Conservation (phyloP, 2,888 invertebrate genomes). For the Yponomeuta sedellus region DNA sequence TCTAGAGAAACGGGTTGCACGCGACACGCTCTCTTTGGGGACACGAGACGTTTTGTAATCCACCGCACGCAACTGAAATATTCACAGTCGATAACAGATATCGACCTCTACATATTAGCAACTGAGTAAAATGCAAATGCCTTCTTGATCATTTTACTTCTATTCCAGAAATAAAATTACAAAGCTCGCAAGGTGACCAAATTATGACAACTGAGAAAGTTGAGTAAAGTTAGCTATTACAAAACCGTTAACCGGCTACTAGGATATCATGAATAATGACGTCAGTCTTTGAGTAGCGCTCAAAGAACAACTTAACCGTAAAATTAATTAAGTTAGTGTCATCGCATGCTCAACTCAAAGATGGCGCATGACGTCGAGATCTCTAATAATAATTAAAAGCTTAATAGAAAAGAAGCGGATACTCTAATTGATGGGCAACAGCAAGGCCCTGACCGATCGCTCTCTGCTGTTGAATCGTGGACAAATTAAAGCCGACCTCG, state of each 20-base stretch:
- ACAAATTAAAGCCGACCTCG: constrained; percentile 38
- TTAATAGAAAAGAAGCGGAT: constrained; percentile 68
- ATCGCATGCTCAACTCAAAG: constrained; percentile 54
- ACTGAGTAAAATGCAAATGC: neutral
- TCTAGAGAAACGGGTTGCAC: constrained; percentile 65
- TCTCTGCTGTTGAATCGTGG: constrained; percentile 32
- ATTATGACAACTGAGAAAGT: too few relatives aligned
- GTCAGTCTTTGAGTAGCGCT: neutral
- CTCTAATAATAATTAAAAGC: constrained; percentile 54
- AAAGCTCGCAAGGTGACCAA: too few relatives aligned
- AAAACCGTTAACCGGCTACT: too few relatives aligned
- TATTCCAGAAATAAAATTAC: too few relatives aligned
- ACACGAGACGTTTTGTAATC: constrained; percentile 18
- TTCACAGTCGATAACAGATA: neutral
- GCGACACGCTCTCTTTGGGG: constrained; percentile 45
- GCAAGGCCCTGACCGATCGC: constrained; percentile 56
- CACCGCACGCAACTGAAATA: neutral
- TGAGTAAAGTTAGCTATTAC: too few relatives aligned
- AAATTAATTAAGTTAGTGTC: constrained; percentile 13
- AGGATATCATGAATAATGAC: too few relatives aligned
- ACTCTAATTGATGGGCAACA: constrained; percentile 65
- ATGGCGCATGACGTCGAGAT: constrained; percentile 50
- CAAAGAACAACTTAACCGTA: neutral
- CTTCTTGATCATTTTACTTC: too few relatives aligned
- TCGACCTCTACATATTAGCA: neutral